A percentile compares a stretch with the other conserved stretches of the same genome.
phyloP scores from a whole-genome alignment of 2,797 vertebrate species.

The Loris lydekkerianus region DNA sequence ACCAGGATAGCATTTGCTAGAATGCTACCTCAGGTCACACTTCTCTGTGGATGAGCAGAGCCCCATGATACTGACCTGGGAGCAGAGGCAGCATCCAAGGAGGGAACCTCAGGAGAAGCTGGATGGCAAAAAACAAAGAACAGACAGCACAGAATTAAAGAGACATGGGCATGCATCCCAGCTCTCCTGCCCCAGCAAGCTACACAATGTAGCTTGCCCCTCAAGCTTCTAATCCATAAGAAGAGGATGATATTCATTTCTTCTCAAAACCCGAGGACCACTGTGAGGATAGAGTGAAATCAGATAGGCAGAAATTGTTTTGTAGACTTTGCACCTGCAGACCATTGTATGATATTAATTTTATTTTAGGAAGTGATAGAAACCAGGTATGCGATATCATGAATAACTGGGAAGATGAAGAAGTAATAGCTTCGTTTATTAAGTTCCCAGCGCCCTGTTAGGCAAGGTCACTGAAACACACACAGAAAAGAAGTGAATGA shows the following conservation, averaged over 20 bases:
- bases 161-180: not conserved
- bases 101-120: not conserved
- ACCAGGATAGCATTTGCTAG: not conserved
- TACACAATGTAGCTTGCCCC: not conserved
- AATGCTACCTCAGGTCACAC: not conserved
- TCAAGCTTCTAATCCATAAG: not conserved
- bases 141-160: not conserved
- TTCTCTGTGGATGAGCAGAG: not conserved
- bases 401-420: slow-evolving; percentile 21
- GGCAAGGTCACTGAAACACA: not conserved
- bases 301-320: not conserved
- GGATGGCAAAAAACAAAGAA: not conserved
- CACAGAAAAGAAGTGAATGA: not conserved
- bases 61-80: not conserved
- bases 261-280: not conserved
- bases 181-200: not conserved
- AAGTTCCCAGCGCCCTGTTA: not conserved
- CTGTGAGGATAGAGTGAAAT: not conserved
- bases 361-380: slow-evolving; percentile 14
- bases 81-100: not conserved
- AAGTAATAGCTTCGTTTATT: slow-evolving; percentile 44
- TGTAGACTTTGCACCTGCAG: not conserved
- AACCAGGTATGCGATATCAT: not conserved
- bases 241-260: not conserved
- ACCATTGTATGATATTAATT: not conserved